Evolutionary conservation across 2,888 invertebrate genomes (phyloP).

Genomic region (Caenorhabditis uteleia): DNA sequence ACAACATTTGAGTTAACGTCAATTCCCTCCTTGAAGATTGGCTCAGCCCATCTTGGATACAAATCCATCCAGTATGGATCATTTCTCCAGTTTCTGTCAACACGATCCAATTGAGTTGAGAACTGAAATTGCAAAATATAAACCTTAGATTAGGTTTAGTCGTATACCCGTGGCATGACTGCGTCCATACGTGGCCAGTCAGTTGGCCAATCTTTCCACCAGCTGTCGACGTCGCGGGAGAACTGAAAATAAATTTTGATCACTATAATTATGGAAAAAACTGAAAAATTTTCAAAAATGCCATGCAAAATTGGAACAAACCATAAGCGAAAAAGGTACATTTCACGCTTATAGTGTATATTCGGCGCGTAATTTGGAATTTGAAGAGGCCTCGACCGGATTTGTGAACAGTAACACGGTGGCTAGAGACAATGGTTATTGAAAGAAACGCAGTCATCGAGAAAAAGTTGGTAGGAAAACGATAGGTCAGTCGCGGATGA

Average conservation of each 20-base stretch:
- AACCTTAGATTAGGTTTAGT: not conserved
- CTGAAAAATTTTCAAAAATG: too few relatives aligned
- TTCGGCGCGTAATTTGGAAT: not conserved
- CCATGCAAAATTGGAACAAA: not conserved
- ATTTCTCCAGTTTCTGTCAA: slow-evolving; percentile 66
- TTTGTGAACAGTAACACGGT: too few relatives aligned
- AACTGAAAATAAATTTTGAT: slow-evolving; percentile 56
- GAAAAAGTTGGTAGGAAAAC: too few relatives aligned
- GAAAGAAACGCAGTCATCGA: too few relatives aligned
- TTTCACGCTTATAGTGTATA: too few relatives aligned
- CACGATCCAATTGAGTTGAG: slow-evolving; percentile 64
- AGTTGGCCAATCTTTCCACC: slow-evolving; percentile 68
- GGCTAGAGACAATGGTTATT: too few relatives aligned
- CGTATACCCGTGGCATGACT: slow-evolving; percentile 65
- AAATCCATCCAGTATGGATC: slow-evolving; percentile 68
- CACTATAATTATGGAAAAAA: not conserved
- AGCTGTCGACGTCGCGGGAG: slow-evolving; percentile 62
- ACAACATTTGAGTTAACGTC: slow-evolving; percentile 62
- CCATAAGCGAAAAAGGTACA: too few relatives aligned
- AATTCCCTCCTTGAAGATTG: slow-evolving; percentile 65
- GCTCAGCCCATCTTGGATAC: slow-evolving; percentile 68
- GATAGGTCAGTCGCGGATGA: too few relatives aligned
- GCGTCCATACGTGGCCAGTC: slow-evolving; percentile 68
- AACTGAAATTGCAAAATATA: slow-evolving; percentile 52
- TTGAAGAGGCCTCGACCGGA: not conserved